Evolutionary conservation across 1,140 invertebrate genomes (phyloP).

Genomic region (Drosophila sucinea): DNA sequence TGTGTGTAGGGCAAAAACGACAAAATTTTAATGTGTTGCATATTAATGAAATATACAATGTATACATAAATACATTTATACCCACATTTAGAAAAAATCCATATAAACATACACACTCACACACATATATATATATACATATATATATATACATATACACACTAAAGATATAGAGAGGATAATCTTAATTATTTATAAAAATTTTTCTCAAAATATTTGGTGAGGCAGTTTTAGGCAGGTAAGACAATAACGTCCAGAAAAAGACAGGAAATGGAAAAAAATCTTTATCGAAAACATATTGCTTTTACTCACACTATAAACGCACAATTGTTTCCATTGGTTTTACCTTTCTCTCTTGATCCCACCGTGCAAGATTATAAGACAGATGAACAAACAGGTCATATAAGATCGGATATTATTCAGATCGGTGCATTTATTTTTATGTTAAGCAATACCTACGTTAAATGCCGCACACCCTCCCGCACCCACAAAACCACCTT

Average conservation of each 20-base stretch:
- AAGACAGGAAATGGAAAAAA: slow-evolving; percentile 2
- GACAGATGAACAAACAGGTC: slow-evolving; percentile 3
- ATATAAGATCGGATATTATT: background rate
- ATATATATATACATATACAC: slow-evolving; percentile 14
- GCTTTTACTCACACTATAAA: background rate
- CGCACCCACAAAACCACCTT: slow-evolving; percentile 14
- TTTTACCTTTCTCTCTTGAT: slow-evolving; percentile 23
- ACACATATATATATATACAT: slow-evolving; percentile 1
- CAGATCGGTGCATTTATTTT: slow-evolving; percentile 76
- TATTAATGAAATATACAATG: slow-evolving; percentile 57
- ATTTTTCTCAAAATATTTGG: slow-evolving; percentile 16
- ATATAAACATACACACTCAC: slow-evolving; percentile 28
- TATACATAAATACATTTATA: slow-evolving; percentile 44
- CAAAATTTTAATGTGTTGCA: slow-evolving; percentile 74
- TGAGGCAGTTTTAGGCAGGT: slow-evolving; percentile 3
- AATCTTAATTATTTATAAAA: slow-evolving; percentile 29
- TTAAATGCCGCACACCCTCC: background rate
- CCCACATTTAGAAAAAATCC: slow-evolving; percentile 46
- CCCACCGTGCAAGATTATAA: slow-evolving; percentile 69
- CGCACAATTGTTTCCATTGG: slow-evolving; percentile 15
- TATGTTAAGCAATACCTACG: background rate
- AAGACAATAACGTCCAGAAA: slow-evolving; percentile 48
- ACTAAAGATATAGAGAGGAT: slow-evolving; percentile 8
- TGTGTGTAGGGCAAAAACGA: slow-evolving; percentile 68
- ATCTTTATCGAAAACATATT: background rate